These are phyloP conservation scores for Atopsyche davidsoni DNA, from an alignment of 1,140 invertebrate genomes.

Conservation along the genomic window DNA sequence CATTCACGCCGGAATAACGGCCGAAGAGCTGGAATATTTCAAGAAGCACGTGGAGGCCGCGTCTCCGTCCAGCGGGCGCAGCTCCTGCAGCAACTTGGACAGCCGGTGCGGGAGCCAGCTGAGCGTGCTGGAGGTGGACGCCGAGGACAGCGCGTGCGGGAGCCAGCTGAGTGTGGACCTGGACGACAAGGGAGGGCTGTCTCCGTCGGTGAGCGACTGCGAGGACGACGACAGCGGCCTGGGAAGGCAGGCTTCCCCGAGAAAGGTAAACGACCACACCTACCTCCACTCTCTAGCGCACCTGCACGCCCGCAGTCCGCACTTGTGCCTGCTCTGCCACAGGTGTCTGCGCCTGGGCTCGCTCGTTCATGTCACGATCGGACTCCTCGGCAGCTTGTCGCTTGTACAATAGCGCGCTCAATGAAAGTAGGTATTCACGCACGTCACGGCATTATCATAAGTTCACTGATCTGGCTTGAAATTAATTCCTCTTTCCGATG, in stretches of 20 bases:
- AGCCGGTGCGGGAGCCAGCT: conserved; percentile 23
- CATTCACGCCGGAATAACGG: conserved; percentile 54
- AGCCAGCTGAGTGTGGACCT: conserved; percentile 18
- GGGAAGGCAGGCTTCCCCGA: conserved; percentile 13
- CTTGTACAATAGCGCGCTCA: too few species aligned
- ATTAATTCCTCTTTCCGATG: too few species aligned
- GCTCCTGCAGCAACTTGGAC: conserved; percentile 23
- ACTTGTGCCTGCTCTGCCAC: too few species aligned
- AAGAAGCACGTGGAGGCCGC: conserved; percentile 15
- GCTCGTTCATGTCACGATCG: too few species aligned
- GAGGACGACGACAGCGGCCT: conserved; percentile 25
- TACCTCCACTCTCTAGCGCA: too few species aligned
- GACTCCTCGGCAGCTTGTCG: too few species aligned
- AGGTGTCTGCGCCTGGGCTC: too few species aligned
- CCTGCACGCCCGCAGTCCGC: too few species aligned
- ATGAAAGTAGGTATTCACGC: too few species aligned
- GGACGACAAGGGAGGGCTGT: conserved; percentile 10
- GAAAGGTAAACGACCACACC: too few species aligned
- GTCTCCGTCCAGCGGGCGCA: conserved; percentile 17
- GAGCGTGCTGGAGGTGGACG: conserved; percentile 20
- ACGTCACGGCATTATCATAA: too few species aligned
- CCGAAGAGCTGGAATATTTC: conserved; percentile 55
- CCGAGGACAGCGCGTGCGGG: conserved; percentile 12
- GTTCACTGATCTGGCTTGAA: too few species aligned
- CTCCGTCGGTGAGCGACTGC: conserved; percentile 19